phyloP scores from a whole-genome alignment of 2,113 vertebrate genomes.

The Psophia crepitans region DNA sequence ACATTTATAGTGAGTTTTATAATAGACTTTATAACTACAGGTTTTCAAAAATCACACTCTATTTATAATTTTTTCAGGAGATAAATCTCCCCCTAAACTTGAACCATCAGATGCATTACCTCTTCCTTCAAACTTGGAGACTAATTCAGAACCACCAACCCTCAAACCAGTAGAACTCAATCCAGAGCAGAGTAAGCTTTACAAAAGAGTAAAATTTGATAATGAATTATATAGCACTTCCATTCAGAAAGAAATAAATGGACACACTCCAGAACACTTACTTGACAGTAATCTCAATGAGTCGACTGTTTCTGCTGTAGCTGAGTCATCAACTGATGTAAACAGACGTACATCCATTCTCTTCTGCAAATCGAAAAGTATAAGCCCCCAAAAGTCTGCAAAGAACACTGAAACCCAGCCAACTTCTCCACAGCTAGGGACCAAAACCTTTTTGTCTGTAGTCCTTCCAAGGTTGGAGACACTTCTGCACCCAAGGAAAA shows the following conservation, averaged over 20 bases:
- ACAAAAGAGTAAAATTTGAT: slow-evolving; percentile 81
- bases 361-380: slow-evolving; percentile 92
- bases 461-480: slow-evolving; percentile 97
- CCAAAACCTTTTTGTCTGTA: slow-evolving; percentile 98
- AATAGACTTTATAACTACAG: slow-evolving; percentile 77
- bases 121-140: slow-evolving; percentile 87
- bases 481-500: slow-evolving; percentile 94
- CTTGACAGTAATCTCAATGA: slow-evolving; percentile 84
- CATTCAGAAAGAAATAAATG: slow-evolving; percentile 82
- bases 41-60: slow-evolving; percentile 83
- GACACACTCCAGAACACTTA: slow-evolving; percentile 84
- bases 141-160: slow-evolving; percentile 92
- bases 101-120: slow-evolving; percentile 93
- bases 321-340: slow-evolving; percentile 84
- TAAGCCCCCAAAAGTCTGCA: slow-evolving; percentile 83
- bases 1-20: slow-evolving; percentile 82
- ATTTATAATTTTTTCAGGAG: slow-evolving; percentile 92
- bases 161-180: slow-evolving; percentile 91
- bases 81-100: slow-evolving; percentile 98
- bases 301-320: slow-evolving; percentile 85
- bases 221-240: slow-evolving; percentile 79
- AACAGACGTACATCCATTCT: slow-evolving; percentile 91
- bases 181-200: slow-evolving; percentile 83
- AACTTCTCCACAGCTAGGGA: slow-evolving; percentile 86
- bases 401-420: slow-evolving; percentile 83